Evolutionary conservation across 53 echinoderm and acorn worm genomes (phyloP).

Genomic region (Paracentrotus lividus): DNA sequence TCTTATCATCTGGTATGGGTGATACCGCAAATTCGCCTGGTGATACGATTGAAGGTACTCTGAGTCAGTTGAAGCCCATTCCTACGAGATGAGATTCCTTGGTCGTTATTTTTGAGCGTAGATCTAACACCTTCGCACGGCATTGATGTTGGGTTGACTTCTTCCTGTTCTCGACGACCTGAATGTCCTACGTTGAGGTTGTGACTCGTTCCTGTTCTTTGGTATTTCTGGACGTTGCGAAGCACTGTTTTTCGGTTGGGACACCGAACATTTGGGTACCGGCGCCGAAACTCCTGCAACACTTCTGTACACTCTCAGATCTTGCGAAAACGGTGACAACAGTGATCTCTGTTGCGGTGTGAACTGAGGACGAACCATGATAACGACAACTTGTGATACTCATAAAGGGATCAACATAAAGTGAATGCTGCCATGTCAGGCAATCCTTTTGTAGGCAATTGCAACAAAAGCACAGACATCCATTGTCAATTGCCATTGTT

Average conservation of each 20-base stretch:
- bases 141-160: constrained; percentile 32
- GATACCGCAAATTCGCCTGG: constrained; percentile 54
- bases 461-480: too few species aligned
- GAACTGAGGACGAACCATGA: neutral
- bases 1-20: constrained; percentile 65
- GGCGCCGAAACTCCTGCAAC: constrained; percentile 33
- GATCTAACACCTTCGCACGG: constrained; percentile 49
- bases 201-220: constrained; percentile 55
- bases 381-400: too few species aligned
- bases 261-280: constrained; percentile 52
- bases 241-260: constrained; percentile 43
- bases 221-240: constrained; percentile 33
- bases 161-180: constrained; percentile 61
- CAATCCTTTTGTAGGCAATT: too few species aligned
- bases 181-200: constrained; percentile 53
- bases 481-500: too few species aligned
- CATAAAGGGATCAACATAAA: too few species aligned
- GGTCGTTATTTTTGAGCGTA: constrained; percentile 12
- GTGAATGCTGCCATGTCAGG: too few species aligned
- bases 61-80: constrained; percentile 48
- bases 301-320: constrained; percentile 36
- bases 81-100: constrained; percentile 22
- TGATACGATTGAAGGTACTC: constrained; percentile 66
- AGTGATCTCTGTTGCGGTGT: constrained; percentile 44
- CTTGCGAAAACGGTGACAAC: constrained; percentile 43